Evolutionary conservation across 2,113 vertebrate species (phyloP).

Genomic region (Poeciliopsis turrubarensis): DNA sequence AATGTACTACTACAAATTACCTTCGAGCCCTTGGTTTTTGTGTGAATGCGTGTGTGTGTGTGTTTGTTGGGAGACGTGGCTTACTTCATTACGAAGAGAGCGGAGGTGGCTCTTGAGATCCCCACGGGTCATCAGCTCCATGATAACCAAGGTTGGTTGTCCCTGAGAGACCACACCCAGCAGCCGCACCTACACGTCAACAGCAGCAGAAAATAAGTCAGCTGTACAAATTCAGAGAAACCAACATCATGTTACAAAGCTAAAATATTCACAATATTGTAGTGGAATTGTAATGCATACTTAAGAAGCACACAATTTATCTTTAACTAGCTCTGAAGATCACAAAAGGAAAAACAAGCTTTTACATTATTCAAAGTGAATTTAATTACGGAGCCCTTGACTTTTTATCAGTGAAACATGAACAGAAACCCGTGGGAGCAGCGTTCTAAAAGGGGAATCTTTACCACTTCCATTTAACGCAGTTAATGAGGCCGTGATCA

Average conservation of each 20-base stretch:
- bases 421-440: slow-evolving; percentile 27
- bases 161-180: slow-evolving; percentile 98
- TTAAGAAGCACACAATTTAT: background rate
- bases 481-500: slow-evolving; percentile 49
- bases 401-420: slow-evolving; percentile 27
- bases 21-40: too few species aligned
- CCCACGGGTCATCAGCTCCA: slow-evolving; percentile 98
- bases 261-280: background rate
- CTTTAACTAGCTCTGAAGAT: slow-evolving; percentile 30
- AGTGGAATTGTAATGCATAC: too few species aligned
- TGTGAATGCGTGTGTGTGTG: too few species aligned
- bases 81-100: slow-evolving; percentile 90
- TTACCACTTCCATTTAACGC: slow-evolving; percentile 31
- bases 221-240: background rate
- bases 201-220: slow-evolving; percentile 33
- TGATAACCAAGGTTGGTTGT: slow-evolving; percentile 97
- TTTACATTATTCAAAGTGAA: slow-evolving; percentile 44
- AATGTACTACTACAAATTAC: too few species aligned
- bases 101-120: slow-evolving; percentile 98
- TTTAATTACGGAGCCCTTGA: slow-evolving; percentile 33
- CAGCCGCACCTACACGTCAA: slow-evolving; percentile 87
- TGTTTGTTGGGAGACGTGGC: slow-evolving; percentile 36
- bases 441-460: slow-evolving; percentile 34
- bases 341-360: background rate
- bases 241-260: background rate